A percentile compares a stretch with the other conserved stretches of the same genome.
Conservation (phyloP, 2,888 invertebrate species). For the Dimorphilus gyrociliatus region DNA sequence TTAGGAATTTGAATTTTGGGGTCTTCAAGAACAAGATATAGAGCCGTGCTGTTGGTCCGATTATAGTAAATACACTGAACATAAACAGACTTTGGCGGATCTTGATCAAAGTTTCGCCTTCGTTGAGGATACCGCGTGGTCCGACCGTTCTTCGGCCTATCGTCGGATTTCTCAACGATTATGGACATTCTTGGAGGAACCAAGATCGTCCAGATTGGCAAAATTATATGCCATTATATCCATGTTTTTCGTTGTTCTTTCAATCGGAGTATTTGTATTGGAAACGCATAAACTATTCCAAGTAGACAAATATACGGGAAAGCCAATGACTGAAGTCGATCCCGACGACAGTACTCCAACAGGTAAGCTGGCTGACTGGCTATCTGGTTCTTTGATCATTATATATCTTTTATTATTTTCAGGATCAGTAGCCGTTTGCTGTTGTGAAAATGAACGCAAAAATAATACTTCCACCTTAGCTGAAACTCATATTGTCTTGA, state of each 20-base stretch:
- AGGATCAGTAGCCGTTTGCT: no score
- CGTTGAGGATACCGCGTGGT: constrained; percentile 17
- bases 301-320: constrained; percentile 9
- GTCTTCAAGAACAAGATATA: constrained; percentile 30
- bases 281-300: constrained; percentile 30
- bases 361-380: constrained; percentile 4
- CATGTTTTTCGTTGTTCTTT: constrained; percentile 30
- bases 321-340: constrained; percentile 4
- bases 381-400: no score
- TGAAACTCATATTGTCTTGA: constrained; percentile 21
- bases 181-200: constrained; percentile 31
- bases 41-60: constrained; percentile 35
- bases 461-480: no score
- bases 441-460: no score
- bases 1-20: constrained; percentile 34
- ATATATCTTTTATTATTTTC: no score
- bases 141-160: constrained; percentile 14
- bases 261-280: constrained; percentile 28
- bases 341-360: constrained; percentile 4
- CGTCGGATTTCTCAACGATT: constrained; percentile 16
- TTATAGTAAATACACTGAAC: constrained; percentile 31
- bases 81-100: constrained; percentile 28
- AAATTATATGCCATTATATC: constrained; percentile 30
- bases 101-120: constrained; percentile 30
- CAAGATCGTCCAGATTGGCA: constrained; percentile 20